phyloP scores from a whole-genome alignment of 2,888 invertebrate genomes.

The Cantharis nigra region DNA sequence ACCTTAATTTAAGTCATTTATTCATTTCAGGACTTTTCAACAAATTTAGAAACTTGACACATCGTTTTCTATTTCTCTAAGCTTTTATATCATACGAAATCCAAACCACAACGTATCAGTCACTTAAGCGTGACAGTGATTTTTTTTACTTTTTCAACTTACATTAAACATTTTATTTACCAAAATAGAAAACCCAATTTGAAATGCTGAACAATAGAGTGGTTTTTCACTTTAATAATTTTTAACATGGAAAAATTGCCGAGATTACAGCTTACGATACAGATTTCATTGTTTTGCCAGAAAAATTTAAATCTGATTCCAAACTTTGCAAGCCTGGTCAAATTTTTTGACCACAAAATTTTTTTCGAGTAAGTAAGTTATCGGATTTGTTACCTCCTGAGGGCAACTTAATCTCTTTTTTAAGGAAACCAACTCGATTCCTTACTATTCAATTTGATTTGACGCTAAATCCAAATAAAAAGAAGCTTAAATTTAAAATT shows the following conservation, averaged over 20 bases:
- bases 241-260: neutral
- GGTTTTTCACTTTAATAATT: neutral
- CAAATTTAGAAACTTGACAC: neutral
- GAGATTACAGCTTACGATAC: too few species aligned
- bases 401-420: neutral
- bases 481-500: neutral
- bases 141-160: neutral
- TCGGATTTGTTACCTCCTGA: neutral
- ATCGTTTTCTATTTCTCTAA: neutral
- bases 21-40: neutral
- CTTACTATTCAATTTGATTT: neutral
- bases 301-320: neutral
- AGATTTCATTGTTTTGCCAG: too few species aligned
- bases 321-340: neutral
- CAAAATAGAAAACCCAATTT: neutral
- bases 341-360: neutral
- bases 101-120: neutral
- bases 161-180: neutral
- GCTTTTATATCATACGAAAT: neutral
- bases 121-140: neutral
- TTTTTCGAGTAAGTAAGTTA: neutral
- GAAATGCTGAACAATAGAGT: neutral
- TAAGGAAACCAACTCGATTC: neutral
- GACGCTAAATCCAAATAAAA: neutral
- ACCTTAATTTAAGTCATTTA: constrained; percentile 2